phyloP scores from a whole-genome alignment of 2,888 invertebrate genomes.

The Orchestes rusci region DNA sequence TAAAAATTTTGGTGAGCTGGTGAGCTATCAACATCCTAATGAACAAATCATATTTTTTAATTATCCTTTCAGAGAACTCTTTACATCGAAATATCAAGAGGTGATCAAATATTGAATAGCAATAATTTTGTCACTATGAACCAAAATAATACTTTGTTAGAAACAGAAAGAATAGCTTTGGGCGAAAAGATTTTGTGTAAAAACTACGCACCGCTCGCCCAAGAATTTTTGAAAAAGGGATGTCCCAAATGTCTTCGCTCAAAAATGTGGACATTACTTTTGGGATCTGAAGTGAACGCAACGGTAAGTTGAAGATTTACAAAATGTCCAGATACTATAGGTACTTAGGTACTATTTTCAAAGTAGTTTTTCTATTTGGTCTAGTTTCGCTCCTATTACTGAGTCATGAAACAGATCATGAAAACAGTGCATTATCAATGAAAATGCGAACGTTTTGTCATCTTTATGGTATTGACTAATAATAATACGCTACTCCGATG shows the following conservation, averaged over 20 bases:
- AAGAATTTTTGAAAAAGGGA: constrained; percentile 83
- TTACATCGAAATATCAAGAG: constrained; percentile 66
- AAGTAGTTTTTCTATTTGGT: too few relatives aligned
- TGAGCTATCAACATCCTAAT: constrained; percentile 41
- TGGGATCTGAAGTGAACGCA: constrained; percentile 69
- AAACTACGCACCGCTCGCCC: constrained; percentile 80
- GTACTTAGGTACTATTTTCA: too few relatives aligned
- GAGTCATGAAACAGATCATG: too few relatives aligned
- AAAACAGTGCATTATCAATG: too few relatives aligned
- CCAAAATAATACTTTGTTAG: constrained; percentile 53
- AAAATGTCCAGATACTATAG: too few relatives aligned
- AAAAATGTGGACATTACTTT: constrained; percentile 77
- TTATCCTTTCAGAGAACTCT: constrained; percentile 52
- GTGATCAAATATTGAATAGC: constrained; percentile 68
- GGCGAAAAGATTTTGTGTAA: constrained; percentile 71
- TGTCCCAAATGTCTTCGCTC: constrained; percentile 74
- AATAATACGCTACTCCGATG: not conserved
- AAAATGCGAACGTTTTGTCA: too few relatives aligned
- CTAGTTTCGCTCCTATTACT: too few relatives aligned
- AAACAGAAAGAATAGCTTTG: constrained; percentile 62
- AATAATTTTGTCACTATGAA: constrained; percentile 29
- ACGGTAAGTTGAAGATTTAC: too few relatives aligned
- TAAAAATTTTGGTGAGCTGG: constrained; percentile 77
- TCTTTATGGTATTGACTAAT: too few relatives aligned
- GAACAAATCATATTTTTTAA: not conserved